Conservation (phyloP, 2,113 vertebrate genomes). For the Neogobius melanostomus region DNA sequence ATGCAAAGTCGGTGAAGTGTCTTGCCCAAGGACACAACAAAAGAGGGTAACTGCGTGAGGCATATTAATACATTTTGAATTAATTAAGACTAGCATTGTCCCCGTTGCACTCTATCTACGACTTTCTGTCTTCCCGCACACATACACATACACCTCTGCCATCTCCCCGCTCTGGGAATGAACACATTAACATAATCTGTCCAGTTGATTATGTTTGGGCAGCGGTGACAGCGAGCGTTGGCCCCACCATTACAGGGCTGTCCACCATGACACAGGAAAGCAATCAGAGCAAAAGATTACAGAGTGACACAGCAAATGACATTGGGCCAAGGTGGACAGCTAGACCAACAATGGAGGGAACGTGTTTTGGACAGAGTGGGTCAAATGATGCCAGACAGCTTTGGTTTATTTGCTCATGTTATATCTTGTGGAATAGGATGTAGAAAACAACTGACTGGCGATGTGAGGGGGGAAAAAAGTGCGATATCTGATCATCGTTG, state of each 20-base stretch:
- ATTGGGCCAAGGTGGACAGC: constrained; percentile 34
- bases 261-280: constrained; percentile 54
- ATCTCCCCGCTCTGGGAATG: constrained; percentile 19
- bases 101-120: background rate
- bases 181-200: constrained; percentile 63
- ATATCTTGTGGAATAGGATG: no score
- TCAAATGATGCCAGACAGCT: constrained; percentile 16
- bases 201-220: constrained; percentile 62
- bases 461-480: no score
- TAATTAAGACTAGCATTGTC: background rate
- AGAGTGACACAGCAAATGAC: constrained; percentile 59
- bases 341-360: constrained; percentile 10
- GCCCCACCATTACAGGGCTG: constrained; percentile 34
- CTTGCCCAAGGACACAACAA: no score
- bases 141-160: background rate
- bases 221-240: constrained; percentile 52
- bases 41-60: no score
- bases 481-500: no score
- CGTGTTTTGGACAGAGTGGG: constrained; percentile 16
- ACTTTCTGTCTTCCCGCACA: background rate
- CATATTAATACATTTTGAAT: no score
- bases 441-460: no score
- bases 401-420: no score
- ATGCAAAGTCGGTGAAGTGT: no score
- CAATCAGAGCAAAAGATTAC: constrained; percentile 62